Conservation (phyloP, 1,140 invertebrate species). For the Babylonia areolata region DNA sequence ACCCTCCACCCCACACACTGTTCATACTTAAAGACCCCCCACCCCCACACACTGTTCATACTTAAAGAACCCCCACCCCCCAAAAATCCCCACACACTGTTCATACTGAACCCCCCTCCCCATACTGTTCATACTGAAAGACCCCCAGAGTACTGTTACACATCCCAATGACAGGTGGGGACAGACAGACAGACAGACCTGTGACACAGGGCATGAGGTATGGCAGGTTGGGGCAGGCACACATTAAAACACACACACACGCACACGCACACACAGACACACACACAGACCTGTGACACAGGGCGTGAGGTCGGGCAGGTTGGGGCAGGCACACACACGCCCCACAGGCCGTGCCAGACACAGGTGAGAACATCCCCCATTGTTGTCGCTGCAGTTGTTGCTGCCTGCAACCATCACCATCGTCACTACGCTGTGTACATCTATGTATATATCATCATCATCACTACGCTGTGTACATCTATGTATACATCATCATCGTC, state of each 20-base stretch:
- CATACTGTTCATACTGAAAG: too few species aligned
- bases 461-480: too few species aligned
- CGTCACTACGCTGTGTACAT: conserved; percentile 40
- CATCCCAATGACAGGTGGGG: background rate
- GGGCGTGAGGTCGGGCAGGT: conserved; percentile 76
- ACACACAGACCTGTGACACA: conserved; percentile 77
- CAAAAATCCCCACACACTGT: too few species aligned
- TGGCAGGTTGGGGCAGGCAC: conserved; percentile 68
- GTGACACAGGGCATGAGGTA: conserved; percentile 79
- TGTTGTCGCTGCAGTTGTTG: conserved; percentile 88
- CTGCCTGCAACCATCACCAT: conserved; percentile 83
- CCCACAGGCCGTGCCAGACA: conserved; percentile 90
- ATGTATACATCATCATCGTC: too few species aligned
- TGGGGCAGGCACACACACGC: conserved; percentile 93
- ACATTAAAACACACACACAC: background rate
- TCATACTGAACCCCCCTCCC: too few species aligned
- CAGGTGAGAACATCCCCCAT: conserved; percentile 90
- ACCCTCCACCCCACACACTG: too few species aligned
- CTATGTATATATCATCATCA: too few species aligned
- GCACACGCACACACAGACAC: background rate
- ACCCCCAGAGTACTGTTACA: too few species aligned
- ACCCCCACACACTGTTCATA: too few species aligned
- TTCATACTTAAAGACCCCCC: too few species aligned
- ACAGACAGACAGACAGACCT: conserved; percentile 30
- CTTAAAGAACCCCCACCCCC: too few species aligned